Evolutionary conservation across 1,140 invertebrate genomes (phyloP).

Genomic region (Zaprionus capensis): DNA sequence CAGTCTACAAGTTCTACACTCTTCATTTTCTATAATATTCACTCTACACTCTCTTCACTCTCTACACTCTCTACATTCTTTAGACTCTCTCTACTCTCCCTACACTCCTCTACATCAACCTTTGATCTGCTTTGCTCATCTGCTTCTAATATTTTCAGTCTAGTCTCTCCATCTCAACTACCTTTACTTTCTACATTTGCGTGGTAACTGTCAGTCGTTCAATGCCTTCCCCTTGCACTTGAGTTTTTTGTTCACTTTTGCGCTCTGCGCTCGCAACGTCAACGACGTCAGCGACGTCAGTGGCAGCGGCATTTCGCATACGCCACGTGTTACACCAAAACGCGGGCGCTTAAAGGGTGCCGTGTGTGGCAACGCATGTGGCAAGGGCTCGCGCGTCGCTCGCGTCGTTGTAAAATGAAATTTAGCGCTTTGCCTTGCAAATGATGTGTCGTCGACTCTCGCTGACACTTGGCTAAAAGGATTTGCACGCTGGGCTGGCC

Average conservation of each 20-base stretch:
- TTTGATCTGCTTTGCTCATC: too few relatives aligned
- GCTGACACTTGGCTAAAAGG: conserved; percentile 77
- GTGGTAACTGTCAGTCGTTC: neutral
- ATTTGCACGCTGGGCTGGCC: conserved; percentile 70
- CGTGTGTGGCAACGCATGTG: conserved; percentile 13
- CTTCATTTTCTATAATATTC: too few relatives aligned
- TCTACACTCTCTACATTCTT: too few relatives aligned
- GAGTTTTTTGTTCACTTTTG: conserved; percentile 23
- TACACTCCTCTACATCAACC: too few relatives aligned
- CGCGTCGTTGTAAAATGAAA: conserved; percentile 73
- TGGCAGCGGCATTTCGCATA: conserved; percentile 47
- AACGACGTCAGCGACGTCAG: conserved; percentile 49
- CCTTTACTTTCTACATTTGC: neutral
- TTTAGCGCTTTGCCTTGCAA: conserved; percentile 82
- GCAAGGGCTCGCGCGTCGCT: conserved; percentile 44
- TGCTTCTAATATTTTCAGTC: too few relatives aligned
- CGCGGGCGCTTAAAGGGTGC: neutral
- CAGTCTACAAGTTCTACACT: too few relatives aligned
- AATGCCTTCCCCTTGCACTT: neutral
- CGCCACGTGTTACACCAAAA: conserved; percentile 34
- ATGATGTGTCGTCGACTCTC: conserved; percentile 68
- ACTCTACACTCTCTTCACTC: too few relatives aligned
- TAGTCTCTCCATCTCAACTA: neutral
- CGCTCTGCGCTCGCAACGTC: conserved; percentile 16
- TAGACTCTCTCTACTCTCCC: too few relatives aligned